Evolutionary conservation across 2,888 invertebrate species (phyloP).

Genomic region (Lordiphosa andalusiaca): DNA sequence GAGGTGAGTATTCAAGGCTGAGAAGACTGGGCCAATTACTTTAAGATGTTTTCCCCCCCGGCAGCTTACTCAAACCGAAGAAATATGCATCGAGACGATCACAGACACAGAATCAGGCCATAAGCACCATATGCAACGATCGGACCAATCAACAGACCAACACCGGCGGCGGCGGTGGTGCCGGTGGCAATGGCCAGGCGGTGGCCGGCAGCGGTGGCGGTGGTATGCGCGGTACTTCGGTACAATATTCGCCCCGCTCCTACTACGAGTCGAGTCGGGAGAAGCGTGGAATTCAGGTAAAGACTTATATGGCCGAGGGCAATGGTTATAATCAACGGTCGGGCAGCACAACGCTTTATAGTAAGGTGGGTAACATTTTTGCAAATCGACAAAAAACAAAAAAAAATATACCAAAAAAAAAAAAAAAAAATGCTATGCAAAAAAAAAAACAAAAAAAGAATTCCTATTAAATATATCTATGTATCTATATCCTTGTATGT

Average conservation of each 20-base stretch:
- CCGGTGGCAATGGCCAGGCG: constrained; percentile 60
- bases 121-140: constrained; percentile 81
- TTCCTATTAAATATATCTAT: constrained; percentile 47
- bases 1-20: constrained; percentile 84
- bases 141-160: constrained; percentile 81
- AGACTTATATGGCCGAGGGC: constrained; percentile 97
- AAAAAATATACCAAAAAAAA: constrained; percentile 49
- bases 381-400: constrained; percentile 48
- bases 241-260: constrained; percentile 81
- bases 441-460: constrained; percentile 18
- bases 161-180: constrained; percentile 68
- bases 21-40: background rate
- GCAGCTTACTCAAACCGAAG: constrained; percentile 85
- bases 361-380: constrained; percentile 87
- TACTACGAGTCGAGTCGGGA: constrained; percentile 81
- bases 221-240: constrained; percentile 74
- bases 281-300: constrained; percentile 92
- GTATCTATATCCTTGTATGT: constrained; percentile 40
- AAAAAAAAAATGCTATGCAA: constrained; percentile 34
- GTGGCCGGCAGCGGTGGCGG: constrained; percentile 50
- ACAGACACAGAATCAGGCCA: constrained; percentile 81
- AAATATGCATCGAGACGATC: constrained; percentile 85
- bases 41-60: background rate
- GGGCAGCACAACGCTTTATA: constrained; percentile 87
- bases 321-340: constrained; percentile 89